Percentiles rank a stretch among this genome's conserved stretches.
Evolutionary conservation across 2,113 vertebrate genomes (phyloP).

Genomic region (Cyphomyrus plagiostoma): DNA sequence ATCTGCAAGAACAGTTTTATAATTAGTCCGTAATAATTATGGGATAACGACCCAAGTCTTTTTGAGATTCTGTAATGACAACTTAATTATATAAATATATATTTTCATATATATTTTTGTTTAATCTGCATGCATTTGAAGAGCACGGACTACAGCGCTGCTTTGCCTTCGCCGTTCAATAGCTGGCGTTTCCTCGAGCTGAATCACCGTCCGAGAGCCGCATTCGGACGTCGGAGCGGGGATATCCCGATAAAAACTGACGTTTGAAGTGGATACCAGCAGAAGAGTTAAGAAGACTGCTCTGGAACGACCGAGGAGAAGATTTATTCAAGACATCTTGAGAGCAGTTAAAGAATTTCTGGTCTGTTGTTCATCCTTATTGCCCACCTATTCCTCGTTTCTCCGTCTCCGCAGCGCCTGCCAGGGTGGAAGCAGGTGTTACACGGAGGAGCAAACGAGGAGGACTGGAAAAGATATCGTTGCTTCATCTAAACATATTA

Average conservation of each 20-base stretch:
- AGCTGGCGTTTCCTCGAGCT: not conserved
- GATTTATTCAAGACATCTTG: not conserved
- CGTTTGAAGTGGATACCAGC: not conserved
- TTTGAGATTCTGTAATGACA: not conserved
- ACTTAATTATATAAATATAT: not conserved
- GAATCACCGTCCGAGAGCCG: not conserved
- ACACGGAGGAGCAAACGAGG: not conserved
- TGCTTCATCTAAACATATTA: not conserved
- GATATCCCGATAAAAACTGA: not conserved
- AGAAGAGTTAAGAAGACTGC: not conserved
- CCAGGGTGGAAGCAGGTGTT: not conserved
- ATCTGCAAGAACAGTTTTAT: not conserved
- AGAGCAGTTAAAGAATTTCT: not conserved
- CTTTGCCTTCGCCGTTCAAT: not conserved
- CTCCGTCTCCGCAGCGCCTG: not conserved
- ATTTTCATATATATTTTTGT: not conserved
- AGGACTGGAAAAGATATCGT: not conserved
- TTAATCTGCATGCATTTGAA: not conserved
- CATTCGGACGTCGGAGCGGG: not conserved
- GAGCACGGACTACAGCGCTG: not conserved
- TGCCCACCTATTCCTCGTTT: not conserved
- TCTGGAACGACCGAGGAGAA: not conserved
- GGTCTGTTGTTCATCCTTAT: not conserved
- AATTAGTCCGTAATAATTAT: not conserved
- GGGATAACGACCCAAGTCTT: not conserved